Evolutionary conservation across 2,888 invertebrate genomes (phyloP).

Genomic region (Epinotia nisella): DNA sequence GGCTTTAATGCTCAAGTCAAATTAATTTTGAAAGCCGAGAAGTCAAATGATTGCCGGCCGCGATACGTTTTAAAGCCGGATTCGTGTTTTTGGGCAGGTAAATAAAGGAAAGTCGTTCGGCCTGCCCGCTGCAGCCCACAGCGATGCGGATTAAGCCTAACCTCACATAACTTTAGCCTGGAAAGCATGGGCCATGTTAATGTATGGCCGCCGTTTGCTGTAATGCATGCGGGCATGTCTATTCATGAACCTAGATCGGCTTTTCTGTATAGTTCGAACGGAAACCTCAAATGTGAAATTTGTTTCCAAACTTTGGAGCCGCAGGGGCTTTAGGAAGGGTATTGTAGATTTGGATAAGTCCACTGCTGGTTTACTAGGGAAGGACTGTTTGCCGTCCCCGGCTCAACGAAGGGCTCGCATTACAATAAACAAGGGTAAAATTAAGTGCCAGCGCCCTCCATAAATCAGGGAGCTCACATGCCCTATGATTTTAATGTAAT

Average conservation of each 20-base stretch:
- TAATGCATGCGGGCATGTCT: slow-evolving; percentile 24
- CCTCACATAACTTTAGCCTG: slow-evolving; percentile 15
- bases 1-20: background rate
- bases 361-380: background rate
- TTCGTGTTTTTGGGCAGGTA: slow-evolving; percentile 34
- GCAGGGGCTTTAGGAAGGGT: slow-evolving; percentile 13
- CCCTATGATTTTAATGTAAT: slow-evolving; percentile 60
- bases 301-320: background rate
- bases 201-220: slow-evolving; percentile 22
- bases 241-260: slow-evolving; percentile 18
- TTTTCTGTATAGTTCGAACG: slow-evolving; percentile 7
- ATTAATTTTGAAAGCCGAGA: slow-evolving; percentile 10
- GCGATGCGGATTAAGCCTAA: slow-evolving; percentile 8
- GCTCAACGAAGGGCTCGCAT: slow-evolving; percentile 51
- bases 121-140: slow-evolving; percentile 9
- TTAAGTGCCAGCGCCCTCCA: slow-evolving; percentile 58
- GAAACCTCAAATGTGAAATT: slow-evolving; percentile 7
- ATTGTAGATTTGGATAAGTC: slow-evolving; percentile 25
- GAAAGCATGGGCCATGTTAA: slow-evolving; percentile 23
- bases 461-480: slow-evolving; percentile 64
- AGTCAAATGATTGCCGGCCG: slow-evolving; percentile 11
- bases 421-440: slow-evolving; percentile 61
- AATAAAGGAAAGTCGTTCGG: slow-evolving; percentile 34
- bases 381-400: slow-evolving; percentile 45
- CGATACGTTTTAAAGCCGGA: slow-evolving; percentile 2